Evolutionary conservation across 2,888 invertebrate species (phyloP), one percentile per base, ranked within the genome.

Genomic region (Blastobasis lacticolella): DNA sequence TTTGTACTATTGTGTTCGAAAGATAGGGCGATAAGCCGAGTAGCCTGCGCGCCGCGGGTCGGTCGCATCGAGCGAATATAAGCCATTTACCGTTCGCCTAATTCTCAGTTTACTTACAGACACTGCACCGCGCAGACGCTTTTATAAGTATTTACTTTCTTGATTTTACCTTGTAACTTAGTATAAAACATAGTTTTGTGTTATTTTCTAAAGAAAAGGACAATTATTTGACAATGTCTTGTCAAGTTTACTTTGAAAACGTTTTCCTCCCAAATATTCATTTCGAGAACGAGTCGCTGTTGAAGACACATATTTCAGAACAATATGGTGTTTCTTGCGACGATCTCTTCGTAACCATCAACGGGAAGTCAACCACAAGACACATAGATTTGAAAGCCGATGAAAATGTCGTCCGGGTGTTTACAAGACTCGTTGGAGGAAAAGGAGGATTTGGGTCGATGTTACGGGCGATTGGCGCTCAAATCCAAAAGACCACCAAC

Each of bases 381-480:
- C 69, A 76, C 54, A 60, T 59, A 10, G 60, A 84, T 42, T 62
- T 91, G 4, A 53, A 63, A 37, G 70, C 78, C 37, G 59, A 68
- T 7, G 69, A 77, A 38, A 64, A 78, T 59, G 73, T 89, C 75
- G 88, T 93, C 40, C 86, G 91, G 60, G 77, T 94, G 38, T 78
- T 88, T 6, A 88, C 90, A 1, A 90, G 90, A 60, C 66, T 94
- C 5, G 64, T 90, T 49, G 97, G 97, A 5, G 98, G 98, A 0
- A 98, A 98, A 89, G 98, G 98, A 57, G 97, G 97, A 56, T 99
- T 99, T 81, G 99, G 99, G 0, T 99, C 99, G 0, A 97, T 99
- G 97, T 83, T 99, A n/a, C 91, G 99, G 58, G 98, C 99, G 0
- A 99, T 99, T 75, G 98, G 98, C 2, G 97, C 98, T 0, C 98